Percentiles rank a stretch among this genome's conserved stretches.
Conservation (phyloP, 2,113 vertebrate species). For the Melanotaenia duboulayi region DNA sequence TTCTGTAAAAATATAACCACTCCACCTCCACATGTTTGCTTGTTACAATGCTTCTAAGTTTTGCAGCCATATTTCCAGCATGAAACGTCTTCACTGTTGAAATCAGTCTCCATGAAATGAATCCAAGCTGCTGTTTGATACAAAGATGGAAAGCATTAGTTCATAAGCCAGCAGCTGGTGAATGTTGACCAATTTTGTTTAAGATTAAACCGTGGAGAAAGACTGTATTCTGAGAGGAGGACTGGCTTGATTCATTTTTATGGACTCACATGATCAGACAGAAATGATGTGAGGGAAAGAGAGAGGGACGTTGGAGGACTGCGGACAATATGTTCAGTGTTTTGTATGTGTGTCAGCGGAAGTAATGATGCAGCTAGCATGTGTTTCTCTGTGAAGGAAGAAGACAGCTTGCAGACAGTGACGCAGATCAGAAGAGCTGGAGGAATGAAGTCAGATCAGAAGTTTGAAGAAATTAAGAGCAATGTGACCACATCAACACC, state of each 20-base stretch:
- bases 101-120: neutral
- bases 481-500: slow-evolving; percentile 38
- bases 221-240: slow-evolving; percentile 58
- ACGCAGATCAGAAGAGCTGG: slow-evolving; percentile 42
- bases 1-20: no score
- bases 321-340: slow-evolving; percentile 47
- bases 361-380: slow-evolving; percentile 19
- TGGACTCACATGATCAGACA: slow-evolving; percentile 47
- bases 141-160: neutral
- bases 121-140: slow-evolving; percentile 5
- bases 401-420: slow-evolving; percentile 52
- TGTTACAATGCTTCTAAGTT: no score
- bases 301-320: neutral
- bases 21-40: no score
- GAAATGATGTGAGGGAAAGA: neutral
- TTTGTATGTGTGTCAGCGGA: slow-evolving; percentile 41
- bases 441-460: slow-evolving; percentile 49
- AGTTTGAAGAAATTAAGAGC: slow-evolving; percentile 60
- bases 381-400: slow-evolving; percentile 43
- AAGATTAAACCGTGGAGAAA: slow-evolving; percentile 1
- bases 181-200: slow-evolving; percentile 17
- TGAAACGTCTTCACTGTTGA: neutral
- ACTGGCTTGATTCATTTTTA: slow-evolving; percentile 27
- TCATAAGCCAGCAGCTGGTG: slow-evolving; percentile 14
- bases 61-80: no score